Base-by-base conservation (phyloP, 2,113 vertebrate species). In the Cyanistes caeruleus region DNA sequence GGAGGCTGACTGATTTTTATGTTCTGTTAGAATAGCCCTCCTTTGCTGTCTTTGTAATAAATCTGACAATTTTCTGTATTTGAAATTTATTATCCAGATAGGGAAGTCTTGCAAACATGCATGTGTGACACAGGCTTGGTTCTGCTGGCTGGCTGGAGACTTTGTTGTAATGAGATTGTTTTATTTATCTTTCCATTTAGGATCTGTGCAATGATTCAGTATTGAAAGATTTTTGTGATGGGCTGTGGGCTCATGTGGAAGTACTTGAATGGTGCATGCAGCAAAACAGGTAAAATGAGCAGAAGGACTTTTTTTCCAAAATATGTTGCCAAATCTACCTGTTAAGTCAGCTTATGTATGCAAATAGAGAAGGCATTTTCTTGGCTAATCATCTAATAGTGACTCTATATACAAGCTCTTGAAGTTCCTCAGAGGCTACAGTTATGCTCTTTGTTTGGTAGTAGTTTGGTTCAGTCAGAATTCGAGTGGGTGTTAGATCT, bases 251-350 rank as follows among this genome's bases (percentile, higher is more conserved):
- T 95, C 99, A 99, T 67, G 97, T 99, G 44, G 98, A 98, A 89
- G 98, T 99, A 81, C 97, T 99, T 84, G 98, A 99, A 90, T 99
- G 99, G 99, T 99, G 99, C 83, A 90, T 97, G 19, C 98, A 99
- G 94, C 98, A 97, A 85, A 99, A 98, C 98, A 98, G 97, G 99
- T 99, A 97, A 96, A 93, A 90, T 15, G 2, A 35, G 44, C 15
- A 24, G 31, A 81, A 92, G 19, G 15, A n/a, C 11, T 51, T 63
- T 58, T 56, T 83, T 56, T 83, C 49, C 24, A 59, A 72, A 43
- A 31, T 22, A 1, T 55, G 20, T 80, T 93, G 37, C 48, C n/a
- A 75, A 41, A 74, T 53, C 62, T 72, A 21, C 28, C 43, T 75
- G 4, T 78, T 55, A 59, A 51, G 27, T 62, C 46, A 65, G 11